Evolutionary conservation across 2,888 invertebrate species (phyloP), one percentile per base, ranked within the genome.

Genomic region (Euspilapteryx auroguttella): DNA sequence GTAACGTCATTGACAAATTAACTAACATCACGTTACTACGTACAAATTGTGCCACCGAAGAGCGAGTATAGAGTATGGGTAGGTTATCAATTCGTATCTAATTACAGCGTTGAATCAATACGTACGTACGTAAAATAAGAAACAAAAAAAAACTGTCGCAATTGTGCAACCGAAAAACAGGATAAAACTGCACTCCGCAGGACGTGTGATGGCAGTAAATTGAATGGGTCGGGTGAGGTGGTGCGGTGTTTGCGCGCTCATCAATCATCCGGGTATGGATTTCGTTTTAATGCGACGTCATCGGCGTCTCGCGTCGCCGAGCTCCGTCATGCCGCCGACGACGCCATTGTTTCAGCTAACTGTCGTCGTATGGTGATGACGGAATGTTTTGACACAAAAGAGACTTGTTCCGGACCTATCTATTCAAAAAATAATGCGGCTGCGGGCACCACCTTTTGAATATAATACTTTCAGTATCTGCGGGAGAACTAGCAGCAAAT

Each of bases 211-310:
- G 50, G 66, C 69, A 63, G 65, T 48, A 68, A 71, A 75, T 69
- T 66, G 73, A 73, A 69, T 57, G 58, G 55, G 56, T 45, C 49
- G 49, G 61, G 27, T 24, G 21, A 21, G 63, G 30, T 28, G 30
- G 14, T 54, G 48, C 46, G 49, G 46, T 66, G 69, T 71, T 68
- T 71, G 64, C 61, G 36, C 41, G 41, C 54, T 71, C 73, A 73
- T 75, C 73, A 73, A 75, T 75, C 73, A 75, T 57, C 48, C 52
- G 47, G 49, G 62, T 65, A 58, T 69, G 69, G 69, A 66, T 68
- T 65, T 68, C 69, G 55, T 69, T 71, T 69, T 73, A 73, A 69
- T 62, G 73, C 71, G 61, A 40, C 61, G 71, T 69, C 73, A 75
- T 64, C 61, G 64, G 51, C 46, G 71, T 64, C 62, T 69, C 63